These are phyloP conservation scores for Sciurus carolinensis DNA, from an alignment of 2,797 vertebrate species.

Conservation along the genomic window DNA sequence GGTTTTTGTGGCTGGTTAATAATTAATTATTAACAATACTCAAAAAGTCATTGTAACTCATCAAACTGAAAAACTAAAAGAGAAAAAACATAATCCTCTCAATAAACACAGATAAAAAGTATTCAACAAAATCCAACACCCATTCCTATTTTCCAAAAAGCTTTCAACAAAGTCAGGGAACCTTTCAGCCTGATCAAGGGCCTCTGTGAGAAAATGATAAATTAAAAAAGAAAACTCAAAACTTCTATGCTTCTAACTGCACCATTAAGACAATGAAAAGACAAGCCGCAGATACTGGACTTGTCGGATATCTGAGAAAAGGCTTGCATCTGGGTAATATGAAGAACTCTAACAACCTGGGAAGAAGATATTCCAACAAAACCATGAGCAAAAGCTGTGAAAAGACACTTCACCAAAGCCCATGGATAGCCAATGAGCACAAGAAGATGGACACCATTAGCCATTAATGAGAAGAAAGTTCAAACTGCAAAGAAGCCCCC, in stretches of 20 bases:
- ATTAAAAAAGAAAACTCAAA: constrained; percentile 33
- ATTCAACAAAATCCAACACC: constrained; percentile 46
- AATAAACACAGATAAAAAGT: background rate
- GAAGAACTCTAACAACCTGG: constrained; percentile 24
- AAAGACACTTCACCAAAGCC: background rate
- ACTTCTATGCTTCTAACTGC: constrained; percentile 43
- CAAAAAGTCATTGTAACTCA: background rate
- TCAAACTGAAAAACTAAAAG: constrained; percentile 26
- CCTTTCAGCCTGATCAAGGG: background rate
- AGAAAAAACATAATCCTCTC: background rate
- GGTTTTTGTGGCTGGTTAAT: background rate
- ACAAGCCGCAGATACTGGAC: background rate
- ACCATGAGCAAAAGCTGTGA: background rate
- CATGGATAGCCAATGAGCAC: background rate
- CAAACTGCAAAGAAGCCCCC: background rate
- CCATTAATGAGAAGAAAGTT: constrained; percentile 19
- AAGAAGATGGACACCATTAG: background rate
- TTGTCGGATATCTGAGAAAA: background rate
- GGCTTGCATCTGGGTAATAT: background rate
- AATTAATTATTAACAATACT: background rate
- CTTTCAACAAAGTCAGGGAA: background rate
- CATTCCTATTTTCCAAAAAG: constrained; percentile 8
- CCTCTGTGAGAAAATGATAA: constrained; percentile 23
- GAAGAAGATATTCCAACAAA: constrained; percentile 11
- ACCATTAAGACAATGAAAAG: background rate